Evolutionary conservation across 2,113 vertebrate genomes (phyloP).

Genomic region (Brachyistius frenatus): DNA sequence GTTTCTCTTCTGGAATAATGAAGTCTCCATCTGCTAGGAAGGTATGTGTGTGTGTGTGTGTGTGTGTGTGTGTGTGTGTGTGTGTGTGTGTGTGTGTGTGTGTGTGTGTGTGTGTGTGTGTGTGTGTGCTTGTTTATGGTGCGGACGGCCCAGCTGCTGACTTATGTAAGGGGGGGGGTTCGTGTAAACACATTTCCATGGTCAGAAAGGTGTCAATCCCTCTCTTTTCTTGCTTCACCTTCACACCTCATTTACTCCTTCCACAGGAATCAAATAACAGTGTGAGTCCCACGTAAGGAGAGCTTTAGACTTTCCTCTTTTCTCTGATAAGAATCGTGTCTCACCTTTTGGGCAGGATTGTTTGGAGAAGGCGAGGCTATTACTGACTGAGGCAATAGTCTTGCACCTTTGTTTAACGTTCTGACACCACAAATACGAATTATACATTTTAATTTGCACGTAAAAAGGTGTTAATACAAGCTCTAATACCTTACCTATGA

Average conservation of each 20-base stretch:
- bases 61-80: slow-evolving; percentile 36
- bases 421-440: background rate
- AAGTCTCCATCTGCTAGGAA: slow-evolving; percentile 61
- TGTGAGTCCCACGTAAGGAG: slow-evolving; percentile 38
- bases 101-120: slow-evolving; percentile 16
- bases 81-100: slow-evolving; percentile 21
- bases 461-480: background rate
- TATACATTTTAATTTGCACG: background rate
- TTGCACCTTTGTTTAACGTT: slow-evolving; percentile 15
- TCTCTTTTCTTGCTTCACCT: slow-evolving; percentile 68
- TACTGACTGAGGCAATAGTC: slow-evolving; percentile 27
- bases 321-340: slow-evolving; percentile 55
- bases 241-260: slow-evolving; percentile 74
- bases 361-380: slow-evolving; percentile 53
- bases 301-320: slow-evolving; percentile 30
- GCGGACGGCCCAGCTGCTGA: slow-evolving; percentile 51
- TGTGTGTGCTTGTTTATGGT: slow-evolving; percentile 18
- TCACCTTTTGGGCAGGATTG: slow-evolving; percentile 45
- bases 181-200: slow-evolving; percentile 65
- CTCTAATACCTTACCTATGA: background rate
- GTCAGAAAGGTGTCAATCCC: slow-evolving; percentile 66
- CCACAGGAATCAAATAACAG: slow-evolving; percentile 52
- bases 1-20: slow-evolving; percentile 65
- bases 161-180: slow-evolving; percentile 54
- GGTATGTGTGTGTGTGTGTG: slow-evolving; percentile 35